Evolutionary conservation across 92 coral and sea anemone genomes (phyloP).

Genomic region (Porites cylindrica): DNA sequence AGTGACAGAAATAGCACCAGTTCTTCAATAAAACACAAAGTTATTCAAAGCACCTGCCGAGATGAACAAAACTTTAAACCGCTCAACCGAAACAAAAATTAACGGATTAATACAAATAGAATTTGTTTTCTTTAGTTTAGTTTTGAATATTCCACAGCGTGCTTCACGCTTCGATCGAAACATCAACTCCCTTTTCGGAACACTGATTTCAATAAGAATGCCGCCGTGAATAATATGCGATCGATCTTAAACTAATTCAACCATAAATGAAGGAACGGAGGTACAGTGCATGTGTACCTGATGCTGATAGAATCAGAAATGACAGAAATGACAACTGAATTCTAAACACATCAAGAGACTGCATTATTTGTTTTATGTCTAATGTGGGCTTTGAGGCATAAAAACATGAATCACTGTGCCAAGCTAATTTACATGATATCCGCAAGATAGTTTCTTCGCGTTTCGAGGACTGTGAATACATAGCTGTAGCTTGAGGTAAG

Average conservation of each 20-base stretch:
- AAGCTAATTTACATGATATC: slow-evolving; percentile 8
- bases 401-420: not conserved
- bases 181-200: not conserved
- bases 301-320: not conserved
- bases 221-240: not conserved
- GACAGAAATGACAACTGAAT: not conserved
- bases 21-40: not conserved
- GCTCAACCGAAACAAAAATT: not conserved
- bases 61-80: slow-evolving; percentile 9
- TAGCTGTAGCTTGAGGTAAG: slow-evolving; percentile 22
- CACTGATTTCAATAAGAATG: slow-evolving; percentile 21
- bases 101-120: not conserved
- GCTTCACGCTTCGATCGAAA: not conserved
- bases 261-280: not conserved
- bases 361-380: not conserved
- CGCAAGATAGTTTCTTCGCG: not conserved
- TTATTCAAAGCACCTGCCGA: not conserved
- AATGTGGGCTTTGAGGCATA: slow-evolving; percentile 6
- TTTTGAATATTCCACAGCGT: not conserved
- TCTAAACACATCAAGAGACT: not conserved
- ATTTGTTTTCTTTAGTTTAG: not conserved
- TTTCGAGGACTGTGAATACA: not conserved
- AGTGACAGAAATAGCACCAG: not conserved
- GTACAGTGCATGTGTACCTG: too few relatives aligned
- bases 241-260: not conserved